phyloP scores from a whole-genome alignment of 2,113 vertebrate genomes.

The Callorhinus ursinus region DNA sequence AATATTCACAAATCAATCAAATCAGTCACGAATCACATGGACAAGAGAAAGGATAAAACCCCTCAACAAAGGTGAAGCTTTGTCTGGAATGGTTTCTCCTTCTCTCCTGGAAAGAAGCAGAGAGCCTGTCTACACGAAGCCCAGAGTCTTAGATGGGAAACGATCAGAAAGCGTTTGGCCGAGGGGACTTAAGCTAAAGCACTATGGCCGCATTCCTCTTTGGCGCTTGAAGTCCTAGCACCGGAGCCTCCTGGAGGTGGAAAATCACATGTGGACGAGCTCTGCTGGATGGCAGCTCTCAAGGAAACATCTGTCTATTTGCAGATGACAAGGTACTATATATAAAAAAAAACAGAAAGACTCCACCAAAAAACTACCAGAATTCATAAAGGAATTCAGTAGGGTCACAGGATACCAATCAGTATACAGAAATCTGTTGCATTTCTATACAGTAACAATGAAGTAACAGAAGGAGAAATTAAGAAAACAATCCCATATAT shows the following conservation, averaged over 20 bases:
- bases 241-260: too few relatives aligned
- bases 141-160: too few relatives aligned
- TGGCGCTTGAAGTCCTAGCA: too few relatives aligned
- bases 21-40: not conserved
- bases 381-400: not conserved
- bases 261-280: too few relatives aligned
- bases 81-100: too few relatives aligned
- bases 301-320: not conserved
- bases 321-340: not conserved
- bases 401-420: not conserved
- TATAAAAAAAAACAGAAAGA: not conserved
- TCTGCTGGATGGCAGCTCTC: too few relatives aligned
- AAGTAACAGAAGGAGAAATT: not conserved
- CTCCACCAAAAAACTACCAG: not conserved
- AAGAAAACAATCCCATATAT: not conserved
- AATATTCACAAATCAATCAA: not conserved
- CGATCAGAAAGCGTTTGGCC: too few relatives aligned
- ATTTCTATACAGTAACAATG: not conserved
- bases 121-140: too few relatives aligned
- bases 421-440: not conserved
- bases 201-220: too few relatives aligned
- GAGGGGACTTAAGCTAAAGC: too few relatives aligned
- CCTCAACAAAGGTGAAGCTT: too few relatives aligned
- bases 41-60: not conserved
- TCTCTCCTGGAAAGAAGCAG: too few relatives aligned